phyloP scores from a whole-genome alignment of 2,888 invertebrate species.

The Eulithis testata region DNA sequence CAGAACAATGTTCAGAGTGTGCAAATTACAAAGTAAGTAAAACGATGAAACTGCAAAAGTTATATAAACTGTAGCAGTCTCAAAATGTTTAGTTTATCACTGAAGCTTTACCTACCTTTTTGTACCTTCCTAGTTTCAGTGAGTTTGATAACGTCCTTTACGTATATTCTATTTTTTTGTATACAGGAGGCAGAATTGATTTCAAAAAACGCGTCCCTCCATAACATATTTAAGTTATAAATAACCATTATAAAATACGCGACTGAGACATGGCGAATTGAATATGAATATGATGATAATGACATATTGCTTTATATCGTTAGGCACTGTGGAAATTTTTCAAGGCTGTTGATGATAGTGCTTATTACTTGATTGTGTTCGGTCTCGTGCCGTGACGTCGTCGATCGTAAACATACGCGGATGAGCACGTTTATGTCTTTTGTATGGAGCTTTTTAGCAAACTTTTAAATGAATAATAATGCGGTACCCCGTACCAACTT shows the following conservation, averaged over 20 bases:
- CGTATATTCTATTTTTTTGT: too few species aligned
- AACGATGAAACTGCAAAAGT: too few species aligned
- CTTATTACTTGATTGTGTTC: not conserved
- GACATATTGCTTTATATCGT: constrained; percentile 10
- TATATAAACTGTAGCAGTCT: too few species aligned
- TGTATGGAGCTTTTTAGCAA: constrained; percentile 15
- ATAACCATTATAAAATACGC: constrained; percentile 12
- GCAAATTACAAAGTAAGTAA: too few species aligned
- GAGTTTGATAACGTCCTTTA: too few species aligned
- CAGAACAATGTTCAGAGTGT: too few species aligned
- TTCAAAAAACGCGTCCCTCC: not conserved
- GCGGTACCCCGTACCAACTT: constrained; percentile 6
- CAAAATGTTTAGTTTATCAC: too few species aligned
- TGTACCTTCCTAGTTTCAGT: too few species aligned
- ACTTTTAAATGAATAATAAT: not conserved
- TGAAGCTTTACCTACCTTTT: too few species aligned
- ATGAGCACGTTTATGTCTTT: constrained; percentile 39
- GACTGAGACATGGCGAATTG: constrained; percentile 13
- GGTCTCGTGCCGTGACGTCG: constrained; percentile 11
- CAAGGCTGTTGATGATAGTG: constrained; percentile 13
- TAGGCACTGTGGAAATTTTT: constrained; percentile 10
- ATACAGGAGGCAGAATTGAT: too few species aligned
- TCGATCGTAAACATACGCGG: constrained; percentile 37
- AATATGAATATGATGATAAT: constrained; percentile 13
- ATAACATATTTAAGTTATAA: not conserved